Base-by-base conservation (phyloP, 1,140 invertebrate genomes). In the Leptoteleia sp. region DNA sequence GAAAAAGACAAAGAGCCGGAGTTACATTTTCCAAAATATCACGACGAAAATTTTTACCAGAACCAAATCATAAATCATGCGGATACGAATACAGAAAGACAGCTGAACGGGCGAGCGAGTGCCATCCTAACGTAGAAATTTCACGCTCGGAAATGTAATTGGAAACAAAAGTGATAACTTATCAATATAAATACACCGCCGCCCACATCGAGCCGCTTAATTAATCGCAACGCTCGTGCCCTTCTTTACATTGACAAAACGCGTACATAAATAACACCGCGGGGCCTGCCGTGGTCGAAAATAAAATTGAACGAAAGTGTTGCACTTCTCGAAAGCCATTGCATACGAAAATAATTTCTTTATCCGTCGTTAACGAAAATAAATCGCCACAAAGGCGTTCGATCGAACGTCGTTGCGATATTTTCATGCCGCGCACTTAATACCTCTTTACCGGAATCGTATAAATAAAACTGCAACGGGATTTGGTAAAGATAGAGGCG, bases 371-470 rank as follows among this genome's bases (percentile, higher is more conserved):
- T 8, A 31, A 15, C 19, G 13, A 9, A 3, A 61, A 67, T 75
- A 75, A 67, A 75, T 75, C 54, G 33, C 35, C 37, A 62, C 50
- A 65, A 52, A 67, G 45, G 29, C 52, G 45, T 16, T 25, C 54
- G 25, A 70, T 70, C 59, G 38, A 65, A 71, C 54, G 47, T 57
- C 62, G 61, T 57, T 62, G 19, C 13, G 22, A 67, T 40, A 42
- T 45, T 47, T 71, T 59, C 3, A 38, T 19, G 22, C 38, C 22
- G 50, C 55, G 42, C 55, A 42, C n/a, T 70, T 64, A 77, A 65
- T 76, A 59, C 75, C 50, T 65, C 67, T 72, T 78, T 59, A 61
- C 55, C 42, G 48, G 70, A 73, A 73, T 79, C 29, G 42, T 79
- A 79, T 70, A 73, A 79, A 79, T 79, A 79, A 57, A 73, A 64